phyloP scores from a whole-genome alignment of 2,888 invertebrate species.

The Habrosyne pyritoides region DNA sequence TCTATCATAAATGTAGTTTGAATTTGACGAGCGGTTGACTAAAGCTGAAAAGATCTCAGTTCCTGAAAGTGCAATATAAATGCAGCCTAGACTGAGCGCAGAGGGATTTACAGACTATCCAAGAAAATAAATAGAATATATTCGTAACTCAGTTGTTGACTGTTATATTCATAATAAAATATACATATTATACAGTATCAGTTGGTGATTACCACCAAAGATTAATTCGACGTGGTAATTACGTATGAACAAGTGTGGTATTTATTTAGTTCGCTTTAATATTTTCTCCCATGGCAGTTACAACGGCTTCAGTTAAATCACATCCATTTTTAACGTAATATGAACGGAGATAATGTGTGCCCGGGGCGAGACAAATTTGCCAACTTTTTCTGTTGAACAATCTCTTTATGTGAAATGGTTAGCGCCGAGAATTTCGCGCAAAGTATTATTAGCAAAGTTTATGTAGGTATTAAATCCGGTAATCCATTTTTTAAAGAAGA shows the following conservation, averaged over 20 bases:
- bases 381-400: constrained; percentile 66
- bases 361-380: constrained; percentile 62
- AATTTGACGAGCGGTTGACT: constrained; percentile 30
- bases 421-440: constrained; percentile 46
- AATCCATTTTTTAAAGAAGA: constrained; percentile 25
- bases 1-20: constrained; percentile 9
- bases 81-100: constrained; percentile 45
- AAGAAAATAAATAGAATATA: constrained; percentile 56
- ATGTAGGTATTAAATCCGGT: constrained; percentile 44
- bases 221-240: background rate
- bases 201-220: too few relatives aligned
- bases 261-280: constrained; percentile 14
- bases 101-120: constrained; percentile 52
- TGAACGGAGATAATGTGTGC: constrained; percentile 64
- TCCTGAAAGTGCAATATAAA: constrained; percentile 52
- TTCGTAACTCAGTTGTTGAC: constrained; percentile 32
- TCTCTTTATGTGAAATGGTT: constrained; percentile 61
- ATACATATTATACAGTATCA: too few relatives aligned
- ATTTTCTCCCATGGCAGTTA: constrained; percentile 35
- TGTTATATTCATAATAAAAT: too few relatives aligned
- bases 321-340: constrained; percentile 61
- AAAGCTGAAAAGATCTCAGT: constrained; percentile 35
- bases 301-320: constrained; percentile 50
- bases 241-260: constrained; percentile 15
- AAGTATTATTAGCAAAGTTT: constrained; percentile 60